Evolutionary conservation across 2,888 invertebrate species (phyloP), one percentile per base, ranked within the genome.

Genomic region (Chloroclysta siterata): DNA sequence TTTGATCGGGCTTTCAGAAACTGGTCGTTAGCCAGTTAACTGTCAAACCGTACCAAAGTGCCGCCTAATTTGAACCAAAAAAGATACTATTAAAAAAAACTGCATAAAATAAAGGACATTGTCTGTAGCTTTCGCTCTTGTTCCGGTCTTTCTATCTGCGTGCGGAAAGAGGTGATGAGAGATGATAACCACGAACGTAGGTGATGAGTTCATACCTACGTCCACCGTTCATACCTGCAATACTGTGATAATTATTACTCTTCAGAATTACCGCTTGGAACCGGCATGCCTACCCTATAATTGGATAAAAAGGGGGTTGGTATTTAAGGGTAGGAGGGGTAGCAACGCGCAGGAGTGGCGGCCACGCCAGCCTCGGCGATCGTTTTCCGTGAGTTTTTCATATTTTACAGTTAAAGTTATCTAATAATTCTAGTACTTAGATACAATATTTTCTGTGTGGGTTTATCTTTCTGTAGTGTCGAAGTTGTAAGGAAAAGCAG

Each of bases 321-420:
- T 87, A 87, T 88, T 85, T 80, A 87, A 84, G 42, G 61, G 68
- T 10, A 59, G 76, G 82, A 46, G 77, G 70, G 54, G 44, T 1
- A n/a, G 7, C 33, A 41, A 17, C 76, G 81, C 86, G 84, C 83
- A 83, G 81, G 88, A 88, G 89, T 89, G 84, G 86, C 80, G 79
- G 76, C 69, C 51, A 22, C 77, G 88, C 83, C 85, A 84, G 88
- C 87, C 87, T 79, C 80, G 77, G 84, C 80, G 86, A 73, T 74
- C 72, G 82, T 80, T 78, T 75, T 71, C 70, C 55, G 88, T 88
- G 71, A 88, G 88, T 88, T 79, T 63, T 65, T 60, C 51, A 17
- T 41, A 17, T 54, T 62, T 61, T 62, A 44, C n/a, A n/a, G n/a
- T n/a, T 15, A 10, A 4, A 46, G 17, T 46, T 17, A 39, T 39